Evolutionary conservation across 2,888 invertebrate genomes (phyloP).

Genomic region (Campaea margaritaria): DNA sequence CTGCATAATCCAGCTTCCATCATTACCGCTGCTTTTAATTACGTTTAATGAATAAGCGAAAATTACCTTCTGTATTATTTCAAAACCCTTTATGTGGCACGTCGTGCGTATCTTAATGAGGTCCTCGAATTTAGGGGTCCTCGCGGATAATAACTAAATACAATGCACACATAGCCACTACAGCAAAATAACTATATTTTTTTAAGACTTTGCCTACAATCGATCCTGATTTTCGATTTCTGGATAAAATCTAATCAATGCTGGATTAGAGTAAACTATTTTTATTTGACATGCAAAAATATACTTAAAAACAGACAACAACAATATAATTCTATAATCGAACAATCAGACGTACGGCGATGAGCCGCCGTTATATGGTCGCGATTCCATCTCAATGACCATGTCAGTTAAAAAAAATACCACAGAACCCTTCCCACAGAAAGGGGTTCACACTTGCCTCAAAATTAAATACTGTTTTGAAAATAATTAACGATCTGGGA

Average conservation of each 20-base stretch:
- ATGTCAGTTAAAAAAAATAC: no score
- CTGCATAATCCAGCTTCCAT: conserved; percentile 64
- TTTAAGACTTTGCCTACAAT: no score
- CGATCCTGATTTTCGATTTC: no score
- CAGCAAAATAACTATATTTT: no score
- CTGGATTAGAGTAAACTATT: no score
- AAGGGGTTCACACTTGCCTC: conserved; percentile 10
- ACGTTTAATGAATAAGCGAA: conserved; percentile 83
- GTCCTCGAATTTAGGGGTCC: conserved; percentile 66
- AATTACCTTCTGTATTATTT: conserved; percentile 81
- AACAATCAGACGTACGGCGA: no score
- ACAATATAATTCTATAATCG: no score
- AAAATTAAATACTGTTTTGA: conserved; percentile 70
- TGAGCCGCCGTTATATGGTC: no score
- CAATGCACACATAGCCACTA: background rate
- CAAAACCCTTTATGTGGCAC: conserved; percentile 71
- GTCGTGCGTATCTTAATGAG: conserved; percentile 79
- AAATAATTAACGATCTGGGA: conserved; percentile 75
- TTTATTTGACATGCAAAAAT: no score
- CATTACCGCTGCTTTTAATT: conserved; percentile 78
- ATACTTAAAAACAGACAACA: no score
- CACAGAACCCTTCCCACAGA: conserved; percentile 21
- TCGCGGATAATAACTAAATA: background rate
- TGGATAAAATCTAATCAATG: no score
- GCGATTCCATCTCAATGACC: no score